phyloP scores from a whole-genome alignment of 2,113 vertebrate genomes.

The Erythrolamprus reginae region DNA sequence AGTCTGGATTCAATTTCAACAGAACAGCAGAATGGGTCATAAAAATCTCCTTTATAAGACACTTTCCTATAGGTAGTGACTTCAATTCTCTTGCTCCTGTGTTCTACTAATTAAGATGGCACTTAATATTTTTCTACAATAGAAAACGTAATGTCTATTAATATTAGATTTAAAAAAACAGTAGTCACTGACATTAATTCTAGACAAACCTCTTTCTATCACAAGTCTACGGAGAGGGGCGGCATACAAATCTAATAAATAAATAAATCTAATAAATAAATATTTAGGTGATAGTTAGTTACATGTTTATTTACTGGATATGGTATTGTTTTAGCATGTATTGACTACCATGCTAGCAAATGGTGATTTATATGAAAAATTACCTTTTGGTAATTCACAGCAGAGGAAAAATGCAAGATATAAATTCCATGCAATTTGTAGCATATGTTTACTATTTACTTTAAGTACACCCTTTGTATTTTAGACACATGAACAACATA shows the following conservation, averaged over 20 bases:
- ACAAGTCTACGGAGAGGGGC: too few species aligned
- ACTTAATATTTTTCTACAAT: slow-evolving; percentile 27
- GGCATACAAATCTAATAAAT: too few species aligned
- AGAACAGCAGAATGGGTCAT: neutral
- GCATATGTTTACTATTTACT: neutral
- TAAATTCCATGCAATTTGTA: neutral
- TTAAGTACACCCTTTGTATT: neutral
- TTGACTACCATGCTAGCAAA: slow-evolving; percentile 42
- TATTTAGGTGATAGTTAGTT: slow-evolving; percentile 30
- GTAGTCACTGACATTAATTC: slow-evolving; percentile 17
- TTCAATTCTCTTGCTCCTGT: slow-evolving; percentile 4
- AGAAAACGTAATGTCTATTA: slow-evolving; percentile 11
- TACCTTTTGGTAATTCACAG: neutral
- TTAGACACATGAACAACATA: neutral
- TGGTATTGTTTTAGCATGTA: slow-evolving; percentile 47
- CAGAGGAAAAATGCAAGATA: neutral
- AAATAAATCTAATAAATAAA: too few species aligned
- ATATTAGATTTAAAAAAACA: slow-evolving; percentile 31
- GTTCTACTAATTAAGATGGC: slow-evolving; percentile 18
- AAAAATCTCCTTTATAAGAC: slow-evolving; percentile 5
- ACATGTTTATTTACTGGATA: slow-evolving; percentile 21
- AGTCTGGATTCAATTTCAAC: neutral
- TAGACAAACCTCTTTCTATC: neutral
- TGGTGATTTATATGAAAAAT: slow-evolving; percentile 18
- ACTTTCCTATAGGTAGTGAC: slow-evolving; percentile 15